phyloP scores from a whole-genome alignment of 2,888 invertebrate species.

The Linyphia triangularis region DNA sequence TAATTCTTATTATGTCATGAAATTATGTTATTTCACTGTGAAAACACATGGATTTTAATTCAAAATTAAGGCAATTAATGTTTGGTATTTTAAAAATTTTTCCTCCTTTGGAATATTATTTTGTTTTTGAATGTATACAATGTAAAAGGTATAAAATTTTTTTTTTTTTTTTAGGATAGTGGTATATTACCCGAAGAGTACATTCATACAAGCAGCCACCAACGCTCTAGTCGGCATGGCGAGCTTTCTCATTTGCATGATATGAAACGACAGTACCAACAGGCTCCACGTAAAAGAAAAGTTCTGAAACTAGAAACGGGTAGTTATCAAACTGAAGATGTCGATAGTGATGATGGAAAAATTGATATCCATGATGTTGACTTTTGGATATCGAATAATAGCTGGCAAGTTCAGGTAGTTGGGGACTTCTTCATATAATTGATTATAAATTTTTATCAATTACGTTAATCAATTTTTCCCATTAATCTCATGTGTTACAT shows the following conservation, averaged over 20 bases:
- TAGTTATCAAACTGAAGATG: slow-evolving; percentile 84
- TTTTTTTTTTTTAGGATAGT: slow-evolving; percentile 51
- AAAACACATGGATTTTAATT: too few relatives aligned
- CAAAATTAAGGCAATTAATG: neutral
- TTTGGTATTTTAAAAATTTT: neutral
- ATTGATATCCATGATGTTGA: slow-evolving; percentile 92
- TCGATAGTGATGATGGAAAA: slow-evolving; percentile 82
- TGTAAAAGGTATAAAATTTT: too few relatives aligned
- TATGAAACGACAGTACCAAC: slow-evolving; percentile 86
- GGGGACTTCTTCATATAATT: too few relatives aligned
- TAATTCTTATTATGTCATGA: too few relatives aligned
- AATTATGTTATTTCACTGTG: too few relatives aligned
- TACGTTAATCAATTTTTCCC: too few relatives aligned
- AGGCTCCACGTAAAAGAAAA: slow-evolving; percentile 86
- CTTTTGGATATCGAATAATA: slow-evolving; percentile 90
- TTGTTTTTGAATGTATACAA: neutral
- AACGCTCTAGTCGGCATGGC: slow-evolving; percentile 90
- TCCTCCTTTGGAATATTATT: neutral
- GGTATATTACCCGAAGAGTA: slow-evolving; percentile 48
- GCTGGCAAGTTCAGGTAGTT: slow-evolving; percentile 81
- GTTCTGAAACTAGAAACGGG: slow-evolving; percentile 84
- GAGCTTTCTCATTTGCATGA: slow-evolving; percentile 92
- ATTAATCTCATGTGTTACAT: too few relatives aligned
- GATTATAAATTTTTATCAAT: too few relatives aligned
- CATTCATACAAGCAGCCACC: slow-evolving; percentile 80